Conservation (phyloP, 2,888 invertebrate genomes). For the Hyppa rectilinea region DNA sequence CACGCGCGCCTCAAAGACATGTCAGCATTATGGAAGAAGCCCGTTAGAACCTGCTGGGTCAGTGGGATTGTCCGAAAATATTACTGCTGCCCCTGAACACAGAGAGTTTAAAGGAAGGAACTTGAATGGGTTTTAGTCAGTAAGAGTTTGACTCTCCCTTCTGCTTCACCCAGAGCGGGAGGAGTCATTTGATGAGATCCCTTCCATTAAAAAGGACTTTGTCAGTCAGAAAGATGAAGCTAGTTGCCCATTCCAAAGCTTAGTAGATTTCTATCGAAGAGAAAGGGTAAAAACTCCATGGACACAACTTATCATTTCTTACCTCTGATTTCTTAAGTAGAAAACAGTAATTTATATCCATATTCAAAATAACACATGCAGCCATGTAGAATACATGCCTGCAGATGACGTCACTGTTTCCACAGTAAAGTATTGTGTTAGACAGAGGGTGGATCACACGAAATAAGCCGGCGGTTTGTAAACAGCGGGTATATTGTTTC, state of each 20-base stretch:
- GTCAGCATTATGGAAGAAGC: no score
- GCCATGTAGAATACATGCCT: slow-evolving; percentile 24
- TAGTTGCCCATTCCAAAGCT: background rate
- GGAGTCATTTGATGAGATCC: no score
- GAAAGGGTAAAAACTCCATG: background rate
- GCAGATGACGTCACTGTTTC: slow-evolving; percentile 60
- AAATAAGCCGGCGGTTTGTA: slow-evolving; percentile 75
- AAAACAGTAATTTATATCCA: background rate
- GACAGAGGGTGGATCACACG: slow-evolving; percentile 68
- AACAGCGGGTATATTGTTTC: slow-evolving; percentile 79
- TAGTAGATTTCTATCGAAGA: background rate
- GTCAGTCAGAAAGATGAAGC: background rate
- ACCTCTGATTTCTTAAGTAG: background rate
- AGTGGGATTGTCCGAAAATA: no score
- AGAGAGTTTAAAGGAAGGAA: no score
- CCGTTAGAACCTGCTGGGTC: no score
- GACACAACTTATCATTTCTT: background rate
- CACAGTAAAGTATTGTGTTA: slow-evolving; percentile 70
- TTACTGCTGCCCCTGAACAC: no score
- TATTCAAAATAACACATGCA: slow-evolving; percentile 38
- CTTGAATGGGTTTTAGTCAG: no score
- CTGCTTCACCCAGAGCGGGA: no score
- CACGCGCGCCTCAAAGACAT: no score
- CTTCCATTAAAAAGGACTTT: no score
- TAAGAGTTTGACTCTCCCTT: no score